These are phyloP conservation scores for Lytechinus variegatus DNA, from an alignment of 35 echinoderm and acorn worm genomes.

Conservation along the genomic window DNA sequence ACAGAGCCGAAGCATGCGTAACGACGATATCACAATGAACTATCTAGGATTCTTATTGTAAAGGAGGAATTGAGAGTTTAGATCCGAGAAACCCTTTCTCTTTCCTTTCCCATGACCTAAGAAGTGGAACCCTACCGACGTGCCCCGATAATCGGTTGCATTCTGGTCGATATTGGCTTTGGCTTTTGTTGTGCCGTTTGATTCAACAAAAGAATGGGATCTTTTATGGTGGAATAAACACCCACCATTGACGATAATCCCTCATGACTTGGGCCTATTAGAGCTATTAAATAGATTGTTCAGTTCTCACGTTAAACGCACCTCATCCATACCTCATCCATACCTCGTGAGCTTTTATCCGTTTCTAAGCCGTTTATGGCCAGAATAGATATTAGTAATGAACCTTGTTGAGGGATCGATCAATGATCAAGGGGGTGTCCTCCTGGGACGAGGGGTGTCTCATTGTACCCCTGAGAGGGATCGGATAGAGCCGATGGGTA, in stretches of 20 bases:
- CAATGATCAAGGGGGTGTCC: background rate
- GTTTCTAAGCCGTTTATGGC: background rate
- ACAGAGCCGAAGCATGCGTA: too few species aligned
- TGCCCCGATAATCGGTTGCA: background rate
- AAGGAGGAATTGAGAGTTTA: background rate
- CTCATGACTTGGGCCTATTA: background rate
- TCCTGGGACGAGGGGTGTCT: background rate
- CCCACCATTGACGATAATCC: background rate
- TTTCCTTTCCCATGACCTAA: background rate
- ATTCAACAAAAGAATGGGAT: background rate
- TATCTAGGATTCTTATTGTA: background rate
- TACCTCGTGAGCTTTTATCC: background rate
- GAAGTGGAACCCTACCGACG: background rate
- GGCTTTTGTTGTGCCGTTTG: conserved; percentile 27
- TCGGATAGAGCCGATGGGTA: background rate
- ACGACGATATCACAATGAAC: background rate
- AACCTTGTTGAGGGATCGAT: background rate
- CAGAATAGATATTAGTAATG: conserved; percentile 21
- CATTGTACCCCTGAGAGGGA: background rate
- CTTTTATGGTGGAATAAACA: conserved; percentile 33
- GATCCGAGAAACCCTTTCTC: background rate
- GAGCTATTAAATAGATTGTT: conserved; percentile 24
- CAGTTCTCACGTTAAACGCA: background rate
- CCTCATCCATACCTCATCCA: conserved; percentile 34
- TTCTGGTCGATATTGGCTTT: conserved; percentile 21